These are phyloP conservation scores for Pomatorhinus ruficollis DNA, from an alignment of 2,113 vertebrate genomes.

Conservation along the genomic window DNA sequence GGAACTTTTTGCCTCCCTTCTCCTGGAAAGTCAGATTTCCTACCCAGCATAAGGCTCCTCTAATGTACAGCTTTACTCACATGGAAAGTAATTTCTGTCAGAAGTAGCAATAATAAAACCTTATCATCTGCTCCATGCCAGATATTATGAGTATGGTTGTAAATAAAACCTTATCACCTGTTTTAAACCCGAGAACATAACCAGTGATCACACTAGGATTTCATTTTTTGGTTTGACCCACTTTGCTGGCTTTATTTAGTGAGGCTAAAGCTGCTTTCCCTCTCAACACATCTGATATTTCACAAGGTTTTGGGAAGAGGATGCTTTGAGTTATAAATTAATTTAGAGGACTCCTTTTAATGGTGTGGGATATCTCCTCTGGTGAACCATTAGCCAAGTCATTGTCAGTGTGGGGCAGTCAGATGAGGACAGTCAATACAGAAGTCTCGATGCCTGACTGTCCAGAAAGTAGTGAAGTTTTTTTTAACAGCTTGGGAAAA, in stretches of 20 bases:
- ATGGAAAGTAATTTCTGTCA: neutral
- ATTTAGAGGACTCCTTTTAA: neutral
- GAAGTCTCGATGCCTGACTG: neutral
- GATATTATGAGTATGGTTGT: neutral
- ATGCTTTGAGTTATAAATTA: neutral
- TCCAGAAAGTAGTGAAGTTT: neutral
- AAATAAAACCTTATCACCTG: slow-evolving; percentile 45
- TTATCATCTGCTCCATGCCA: slow-evolving; percentile 18
- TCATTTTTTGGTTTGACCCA: neutral
- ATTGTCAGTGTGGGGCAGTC: neutral
- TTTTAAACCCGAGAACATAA: neutral
- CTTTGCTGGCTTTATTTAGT: neutral
- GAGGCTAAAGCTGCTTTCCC: neutral
- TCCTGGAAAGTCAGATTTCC: neutral
- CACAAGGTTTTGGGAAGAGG: neutral
- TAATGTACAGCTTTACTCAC: neutral
- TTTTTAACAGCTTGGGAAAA: neutral
- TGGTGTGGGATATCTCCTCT: neutral
- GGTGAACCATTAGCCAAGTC: neutral
- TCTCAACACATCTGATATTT: neutral
- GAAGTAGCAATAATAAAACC: slow-evolving; percentile 36
- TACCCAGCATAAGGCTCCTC: neutral
- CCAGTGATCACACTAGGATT: neutral
- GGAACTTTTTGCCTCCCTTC: neutral
- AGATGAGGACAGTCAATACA: neutral